phyloP scores from a whole-genome alignment of 2,113 vertebrate genomes.

The Sapajus apella region DNA sequence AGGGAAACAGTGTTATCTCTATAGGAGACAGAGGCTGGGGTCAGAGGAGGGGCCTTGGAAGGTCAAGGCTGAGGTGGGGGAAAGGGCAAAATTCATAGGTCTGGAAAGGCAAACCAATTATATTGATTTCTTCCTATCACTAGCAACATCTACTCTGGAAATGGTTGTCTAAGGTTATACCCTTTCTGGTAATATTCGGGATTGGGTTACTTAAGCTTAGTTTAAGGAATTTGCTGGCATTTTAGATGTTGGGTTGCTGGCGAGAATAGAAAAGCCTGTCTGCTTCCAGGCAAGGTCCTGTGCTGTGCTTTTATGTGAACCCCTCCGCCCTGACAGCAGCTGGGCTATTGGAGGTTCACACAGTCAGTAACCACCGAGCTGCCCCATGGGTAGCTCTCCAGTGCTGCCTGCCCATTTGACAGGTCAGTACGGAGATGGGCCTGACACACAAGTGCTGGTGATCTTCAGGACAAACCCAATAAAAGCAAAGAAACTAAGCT shows the following conservation, averaged over 20 bases:
- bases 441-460: rapidly evolving
- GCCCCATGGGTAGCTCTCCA: rapidly evolving
- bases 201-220: not conserved
- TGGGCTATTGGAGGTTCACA: not conserved
- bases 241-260: not conserved
- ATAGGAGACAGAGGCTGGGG: not conserved
- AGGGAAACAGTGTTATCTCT: not conserved
- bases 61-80: not conserved
- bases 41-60: not conserved
- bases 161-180: not conserved
- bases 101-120: not conserved
- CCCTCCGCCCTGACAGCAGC: not conserved
- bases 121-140: not conserved
- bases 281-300: not conserved
- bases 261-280: not conserved
- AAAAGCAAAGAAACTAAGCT: not conserved
- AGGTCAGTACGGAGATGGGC: not conserved
- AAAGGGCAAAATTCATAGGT: not conserved
- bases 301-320: not conserved
- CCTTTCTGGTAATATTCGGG: not conserved
- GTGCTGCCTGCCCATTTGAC: rapidly evolving
- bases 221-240: not conserved
- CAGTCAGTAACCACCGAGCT: not conserved
- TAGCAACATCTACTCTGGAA: not conserved
- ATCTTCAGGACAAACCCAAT: not conserved